Percentiles rank a stretch among this genome's conserved stretches.
Conservation (phyloP, 2,888 invertebrate genomes). For the Tanytarsus gracilentus region DNA sequence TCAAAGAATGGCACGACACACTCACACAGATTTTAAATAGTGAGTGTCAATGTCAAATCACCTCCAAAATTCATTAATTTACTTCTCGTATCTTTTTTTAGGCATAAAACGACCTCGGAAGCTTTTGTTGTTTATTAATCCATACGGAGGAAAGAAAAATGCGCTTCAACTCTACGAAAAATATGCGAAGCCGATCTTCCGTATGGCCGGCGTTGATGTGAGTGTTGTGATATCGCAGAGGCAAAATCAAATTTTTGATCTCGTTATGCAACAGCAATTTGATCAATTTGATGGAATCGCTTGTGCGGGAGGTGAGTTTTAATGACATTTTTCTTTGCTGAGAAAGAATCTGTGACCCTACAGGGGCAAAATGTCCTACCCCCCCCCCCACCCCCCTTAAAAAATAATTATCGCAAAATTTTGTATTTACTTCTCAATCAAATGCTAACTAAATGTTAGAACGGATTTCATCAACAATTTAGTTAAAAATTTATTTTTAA, state of each 20-base stretch:
- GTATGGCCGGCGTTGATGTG: conserved; percentile 55
- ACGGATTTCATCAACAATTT: too few relatives aligned
- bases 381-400: too few relatives aligned
- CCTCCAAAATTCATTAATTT: too few relatives aligned
- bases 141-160: conserved; percentile 68
- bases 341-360: too few relatives aligned
- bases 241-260: conserved; percentile 67
- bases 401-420: too few relatives aligned
- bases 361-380: too few relatives aligned
- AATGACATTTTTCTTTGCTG: too few relatives aligned
- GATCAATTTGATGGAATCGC: conserved; percentile 59
- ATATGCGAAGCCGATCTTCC: conserved; percentile 57
- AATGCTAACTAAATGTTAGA: too few relatives aligned
- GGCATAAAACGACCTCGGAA: conserved; percentile 51
- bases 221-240: conserved; percentile 61
- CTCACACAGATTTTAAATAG: conserved; percentile 48
- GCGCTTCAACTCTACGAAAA: conserved; percentile 65
- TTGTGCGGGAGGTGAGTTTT: conserved; percentile 60
- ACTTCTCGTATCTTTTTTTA: too few relatives aligned
- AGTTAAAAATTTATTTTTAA: too few relatives aligned
- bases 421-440: too few relatives aligned
- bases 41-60: too few relatives aligned
- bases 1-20: conserved; percentile 55
- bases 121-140: conserved; percentile 72
- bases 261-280: conserved; percentile 49